Percentiles rank a stretch among this genome's conserved stretches.
Evolutionary conservation across 2,888 invertebrate species (phyloP).

Genomic region (Pinctada fucata): DNA sequence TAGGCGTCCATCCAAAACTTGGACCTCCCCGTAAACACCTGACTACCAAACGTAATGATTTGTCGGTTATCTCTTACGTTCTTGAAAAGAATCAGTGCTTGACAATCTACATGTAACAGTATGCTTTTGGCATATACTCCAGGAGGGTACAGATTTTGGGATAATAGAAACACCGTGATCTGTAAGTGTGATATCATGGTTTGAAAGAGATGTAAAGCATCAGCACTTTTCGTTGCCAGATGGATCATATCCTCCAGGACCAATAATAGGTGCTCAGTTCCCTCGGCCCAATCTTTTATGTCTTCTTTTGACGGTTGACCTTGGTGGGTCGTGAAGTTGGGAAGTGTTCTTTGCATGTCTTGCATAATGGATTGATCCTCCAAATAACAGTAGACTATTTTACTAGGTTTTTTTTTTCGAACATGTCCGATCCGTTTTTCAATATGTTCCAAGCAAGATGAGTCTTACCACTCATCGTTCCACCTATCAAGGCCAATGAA

Average conservation of each 20-base stretch:
- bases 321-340: background rate
- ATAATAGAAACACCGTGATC: slow-evolving; percentile 7
- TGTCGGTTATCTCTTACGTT: slow-evolving; percentile 22
- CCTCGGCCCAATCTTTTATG: slow-evolving; percentile 16
- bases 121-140: too few relatives aligned
- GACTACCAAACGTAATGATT: slow-evolving; percentile 27
- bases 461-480: slow-evolving; percentile 18
- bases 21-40: slow-evolving; percentile 19
- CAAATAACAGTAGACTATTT: slow-evolving; percentile 11
- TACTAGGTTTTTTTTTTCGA: slow-evolving; percentile 1
- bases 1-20: slow-evolving; percentile 23
- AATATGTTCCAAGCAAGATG: slow-evolving; percentile 4
- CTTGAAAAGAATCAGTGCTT: slow-evolving; percentile 11
- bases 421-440: slow-evolving; percentile 14
- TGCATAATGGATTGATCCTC: slow-evolving; percentile 13
- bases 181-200: slow-evolving; percentile 1
- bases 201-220: background rate
- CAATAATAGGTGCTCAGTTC: slow-evolving; percentile 3
- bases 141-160: slow-evolving; percentile 1
- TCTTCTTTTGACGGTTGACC: slow-evolving; percentile 25
- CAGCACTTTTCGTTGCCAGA: background rate
- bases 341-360: slow-evolving; percentile 12
- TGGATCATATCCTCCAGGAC: slow-evolving; percentile 26
- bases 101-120: too few relatives aligned
- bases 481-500: background rate